Evolutionary conservation across 2,888 invertebrate species (phyloP).

Genomic region (Polymixis lichenea): DNA sequence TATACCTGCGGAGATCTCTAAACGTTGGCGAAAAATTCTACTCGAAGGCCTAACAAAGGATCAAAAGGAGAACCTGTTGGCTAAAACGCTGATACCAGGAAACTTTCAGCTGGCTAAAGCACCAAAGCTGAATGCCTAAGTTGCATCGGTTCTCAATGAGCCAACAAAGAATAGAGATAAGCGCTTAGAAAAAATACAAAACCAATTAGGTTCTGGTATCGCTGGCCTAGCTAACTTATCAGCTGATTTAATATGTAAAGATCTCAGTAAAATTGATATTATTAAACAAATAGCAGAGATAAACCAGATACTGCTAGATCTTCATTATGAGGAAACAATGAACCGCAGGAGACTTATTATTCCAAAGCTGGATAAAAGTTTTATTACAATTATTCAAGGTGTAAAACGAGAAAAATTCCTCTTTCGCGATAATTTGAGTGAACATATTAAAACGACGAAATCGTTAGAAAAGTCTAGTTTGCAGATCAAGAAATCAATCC

Average conservation of each 20-base stretch:
- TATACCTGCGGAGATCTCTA: no score
- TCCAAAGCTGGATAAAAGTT: background rate
- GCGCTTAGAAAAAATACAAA: background rate
- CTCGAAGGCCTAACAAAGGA: no score
- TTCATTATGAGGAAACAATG: background rate
- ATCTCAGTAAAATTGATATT: background rate
- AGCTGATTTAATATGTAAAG: background rate
- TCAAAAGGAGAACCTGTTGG: no score
- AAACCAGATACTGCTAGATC: background rate
- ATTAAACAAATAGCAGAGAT: background rate
- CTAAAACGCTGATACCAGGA: no score
- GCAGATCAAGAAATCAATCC: background rate
- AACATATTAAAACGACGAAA: background rate
- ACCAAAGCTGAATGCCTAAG: no score
- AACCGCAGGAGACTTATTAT: background rate
- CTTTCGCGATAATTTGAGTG: background rate
- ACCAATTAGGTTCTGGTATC: background rate
- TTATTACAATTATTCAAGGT: background rate
- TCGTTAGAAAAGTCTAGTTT: background rate
- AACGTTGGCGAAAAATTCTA: no score
- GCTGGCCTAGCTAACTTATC: background rate
- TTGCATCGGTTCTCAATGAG: background rate
- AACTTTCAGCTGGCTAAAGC: no score
- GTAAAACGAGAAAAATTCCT: background rate
- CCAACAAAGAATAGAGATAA: conserved; percentile 1